A percentile compares a stretch with the other conserved stretches of the same genome.
Evolutionary conservation across 2,113 vertebrate genomes (phyloP).

Genomic region (Cololabis saira): DNA sequence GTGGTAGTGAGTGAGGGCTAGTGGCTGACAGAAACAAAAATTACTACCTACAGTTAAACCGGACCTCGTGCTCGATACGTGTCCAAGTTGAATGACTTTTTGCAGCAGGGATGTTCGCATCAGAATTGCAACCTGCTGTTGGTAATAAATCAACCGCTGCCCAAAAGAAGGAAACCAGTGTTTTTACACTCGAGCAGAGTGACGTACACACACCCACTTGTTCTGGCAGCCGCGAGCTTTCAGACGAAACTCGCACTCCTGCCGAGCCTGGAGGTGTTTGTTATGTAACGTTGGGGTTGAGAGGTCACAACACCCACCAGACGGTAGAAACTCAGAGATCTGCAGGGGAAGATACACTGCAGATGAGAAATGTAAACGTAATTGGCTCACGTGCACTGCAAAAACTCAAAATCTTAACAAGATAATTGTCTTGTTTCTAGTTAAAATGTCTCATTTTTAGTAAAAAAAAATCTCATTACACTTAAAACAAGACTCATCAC

Average conservation of each 20-base stretch:
- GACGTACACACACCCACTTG: conserved; percentile 46
- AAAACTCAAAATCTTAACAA: no score
- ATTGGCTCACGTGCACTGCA: conserved; percentile 8
- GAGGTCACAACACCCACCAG: conserved; percentile 68
- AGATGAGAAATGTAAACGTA: conserved; percentile 1
- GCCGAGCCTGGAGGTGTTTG: conserved; percentile 61
- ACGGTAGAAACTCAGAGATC: conserved; percentile 48
- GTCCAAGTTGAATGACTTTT: conserved; percentile 13
- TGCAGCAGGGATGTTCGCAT: conserved; percentile 2
- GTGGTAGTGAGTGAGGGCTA: no score
- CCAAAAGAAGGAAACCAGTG: neutral
- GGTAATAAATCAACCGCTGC: conserved; percentile 21
- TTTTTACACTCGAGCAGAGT: conserved; percentile 27
- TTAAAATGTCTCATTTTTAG: no score
- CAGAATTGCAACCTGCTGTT: conserved; percentile 17
- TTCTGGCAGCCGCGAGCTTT: conserved; percentile 33
- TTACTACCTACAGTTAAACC: conserved; percentile 36
- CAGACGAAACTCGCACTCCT: conserved; percentile 47
- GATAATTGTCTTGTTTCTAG: no score
- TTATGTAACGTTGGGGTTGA: conserved; percentile 77
- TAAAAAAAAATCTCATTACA: no score
- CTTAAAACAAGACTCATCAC: no score
- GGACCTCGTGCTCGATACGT: neutral
- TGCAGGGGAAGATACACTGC: neutral
- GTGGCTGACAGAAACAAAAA: no score